A percentile compares a stretch with the other conserved stretches of the same genome.
These are phyloP conservation scores for Enteromius trimaculatus DNA, from an alignment of 2,797 vertebrate species.

Conservation along the genomic window DNA sequence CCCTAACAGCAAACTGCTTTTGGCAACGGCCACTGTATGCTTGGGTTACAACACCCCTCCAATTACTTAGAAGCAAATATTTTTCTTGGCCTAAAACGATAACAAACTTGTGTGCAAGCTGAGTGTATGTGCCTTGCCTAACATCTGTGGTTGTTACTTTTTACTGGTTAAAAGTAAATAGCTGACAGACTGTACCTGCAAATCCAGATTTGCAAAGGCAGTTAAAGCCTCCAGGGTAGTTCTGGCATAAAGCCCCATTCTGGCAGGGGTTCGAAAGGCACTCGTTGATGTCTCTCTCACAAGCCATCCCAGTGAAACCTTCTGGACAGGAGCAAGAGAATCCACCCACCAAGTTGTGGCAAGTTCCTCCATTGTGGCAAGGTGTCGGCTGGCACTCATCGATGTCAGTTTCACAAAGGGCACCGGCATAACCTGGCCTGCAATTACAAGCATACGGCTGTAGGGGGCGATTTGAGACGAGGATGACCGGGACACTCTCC, in stretches of 20 bases:
- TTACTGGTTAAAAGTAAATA: conserved; percentile 59
- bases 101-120: conserved; percentile 49
- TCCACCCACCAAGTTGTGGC: conserved; percentile 94
- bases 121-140: conserved; percentile 33
- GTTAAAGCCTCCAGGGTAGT: conserved; percentile 92
- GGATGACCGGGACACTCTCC: conserved; percentile 89
- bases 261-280: conserved; percentile 91
- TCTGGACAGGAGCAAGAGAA: conserved; percentile 94
- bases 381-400: conserved; percentile 93
- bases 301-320: conserved; percentile 96
- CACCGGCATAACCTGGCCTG: conserved; percentile 88
- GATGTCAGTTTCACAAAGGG: conserved; percentile 88
- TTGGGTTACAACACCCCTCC: conserved; percentile 71
- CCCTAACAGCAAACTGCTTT: conserved; percentile 69
- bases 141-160: conserved; percentile 39
- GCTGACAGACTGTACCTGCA: conserved; percentile 84
- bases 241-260: conserved; percentile 91
- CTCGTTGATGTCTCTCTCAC: conserved; percentile 95
- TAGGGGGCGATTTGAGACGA: conserved; percentile 88
- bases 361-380: conserved; percentile 90
- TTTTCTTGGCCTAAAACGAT: conserved; percentile 70
- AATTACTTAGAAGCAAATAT: conserved; percentile 76
- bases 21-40: conserved; percentile 67
- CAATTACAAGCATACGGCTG: conserved; percentile 91
- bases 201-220: conserved; percentile 94